phyloP scores from a whole-genome alignment of 2,888 invertebrate species.

The Thymelicus acteon region DNA sequence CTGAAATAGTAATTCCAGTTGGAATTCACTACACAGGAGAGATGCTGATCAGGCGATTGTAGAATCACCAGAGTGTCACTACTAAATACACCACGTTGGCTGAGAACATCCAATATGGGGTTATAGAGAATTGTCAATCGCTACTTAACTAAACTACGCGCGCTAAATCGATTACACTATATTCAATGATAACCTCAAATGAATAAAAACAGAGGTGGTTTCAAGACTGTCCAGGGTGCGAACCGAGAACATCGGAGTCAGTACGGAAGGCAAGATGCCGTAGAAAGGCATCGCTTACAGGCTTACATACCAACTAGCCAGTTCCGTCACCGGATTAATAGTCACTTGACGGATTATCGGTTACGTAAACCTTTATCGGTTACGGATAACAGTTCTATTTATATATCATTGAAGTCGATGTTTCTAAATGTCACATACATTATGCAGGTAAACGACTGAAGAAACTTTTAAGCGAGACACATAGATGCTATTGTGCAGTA shows the following conservation, averaged over 20 bases:
- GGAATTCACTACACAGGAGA: too few species aligned
- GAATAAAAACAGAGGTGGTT: background rate
- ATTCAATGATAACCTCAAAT: too few species aligned
- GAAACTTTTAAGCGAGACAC: too few species aligned
- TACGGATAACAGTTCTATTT: conserved; percentile 7
- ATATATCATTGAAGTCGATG: background rate
- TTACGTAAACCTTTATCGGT: conserved; percentile 12
- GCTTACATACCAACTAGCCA: conserved; percentile 6
- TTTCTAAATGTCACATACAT: background rate
- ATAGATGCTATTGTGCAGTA: too few species aligned
- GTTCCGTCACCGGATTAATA: conserved; percentile 2
- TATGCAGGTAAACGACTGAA: background rate
- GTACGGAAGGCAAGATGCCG: background rate
- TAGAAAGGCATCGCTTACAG: conserved; percentile 5
- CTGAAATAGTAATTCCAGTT: too few species aligned
- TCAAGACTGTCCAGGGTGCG: background rate
- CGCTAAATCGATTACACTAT: too few species aligned
- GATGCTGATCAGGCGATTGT: too few species aligned
- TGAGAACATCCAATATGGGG: too few species aligned
- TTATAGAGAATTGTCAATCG: too few species aligned
- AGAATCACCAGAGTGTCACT: too few species aligned
- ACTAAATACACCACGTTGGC: too few species aligned
- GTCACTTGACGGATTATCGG: conserved; percentile 11
- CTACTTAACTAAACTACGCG: too few species aligned
- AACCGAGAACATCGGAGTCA: background rate